phyloP scores from a whole-genome alignment of 37 sponge, comb jelly and placozoan species.

The Ianthella basta region DNA sequence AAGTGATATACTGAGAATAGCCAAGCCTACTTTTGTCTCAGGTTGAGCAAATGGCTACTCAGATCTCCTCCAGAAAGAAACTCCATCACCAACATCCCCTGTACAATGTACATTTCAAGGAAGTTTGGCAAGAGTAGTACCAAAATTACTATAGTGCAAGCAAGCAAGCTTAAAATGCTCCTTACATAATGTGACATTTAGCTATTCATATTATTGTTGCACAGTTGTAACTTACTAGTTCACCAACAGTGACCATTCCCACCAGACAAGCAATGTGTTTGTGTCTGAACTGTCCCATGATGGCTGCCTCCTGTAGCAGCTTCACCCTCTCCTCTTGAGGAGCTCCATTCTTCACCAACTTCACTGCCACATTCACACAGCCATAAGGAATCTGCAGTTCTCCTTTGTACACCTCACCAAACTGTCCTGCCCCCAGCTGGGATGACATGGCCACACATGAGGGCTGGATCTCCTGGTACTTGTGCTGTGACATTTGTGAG shows the following conservation, averaged over 20 bases:
- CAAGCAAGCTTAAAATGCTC: too few relatives aligned
- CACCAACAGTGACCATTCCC: constrained; percentile 4
- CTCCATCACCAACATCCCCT: constrained; percentile 18
- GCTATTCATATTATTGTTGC: too few relatives aligned
- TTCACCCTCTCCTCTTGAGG: constrained; percentile 16
- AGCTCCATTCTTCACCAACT: not conserved
- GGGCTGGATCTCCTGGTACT: not conserved
- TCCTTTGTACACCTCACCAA: constrained; percentile 18
- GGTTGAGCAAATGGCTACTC: not conserved
- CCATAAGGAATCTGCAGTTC: not conserved
- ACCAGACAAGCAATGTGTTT: not conserved
- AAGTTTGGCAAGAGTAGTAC: too few relatives aligned
- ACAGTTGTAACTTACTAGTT: constrained; percentile 23
- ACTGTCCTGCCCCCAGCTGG: constrained; percentile 5
- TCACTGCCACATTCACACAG: not conserved
- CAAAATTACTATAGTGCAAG: too few relatives aligned
- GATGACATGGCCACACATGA: not conserved
- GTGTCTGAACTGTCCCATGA: constrained; percentile 20
- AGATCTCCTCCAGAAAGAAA: not conserved
- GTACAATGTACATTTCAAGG: too few relatives aligned
- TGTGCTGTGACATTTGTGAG: not conserved
- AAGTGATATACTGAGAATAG: too few relatives aligned
- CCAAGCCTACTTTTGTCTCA: not conserved
- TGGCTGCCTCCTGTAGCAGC: constrained; percentile 28
- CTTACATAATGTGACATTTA: too few relatives aligned